phyloP scores from a whole-genome alignment of 2,888 invertebrate genomes.

The Malthinus flaveolus region DNA sequence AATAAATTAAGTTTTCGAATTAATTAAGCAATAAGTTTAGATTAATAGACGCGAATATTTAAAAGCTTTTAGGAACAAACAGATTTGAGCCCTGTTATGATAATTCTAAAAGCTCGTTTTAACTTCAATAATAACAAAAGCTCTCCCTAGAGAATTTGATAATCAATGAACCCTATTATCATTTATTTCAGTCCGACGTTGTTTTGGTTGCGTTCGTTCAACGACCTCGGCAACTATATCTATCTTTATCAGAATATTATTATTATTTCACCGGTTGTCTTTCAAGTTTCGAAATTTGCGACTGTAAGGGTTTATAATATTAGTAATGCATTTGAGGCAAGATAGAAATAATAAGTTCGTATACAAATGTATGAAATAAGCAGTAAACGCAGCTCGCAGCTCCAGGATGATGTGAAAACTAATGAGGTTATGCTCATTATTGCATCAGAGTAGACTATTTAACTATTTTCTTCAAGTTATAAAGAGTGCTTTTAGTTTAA shows the following conservation, averaged over 20 bases:
- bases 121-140: constrained; percentile 13
- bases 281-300: no score
- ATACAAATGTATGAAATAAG: no score
- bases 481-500: no score
- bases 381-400: no score
- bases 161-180: constrained; percentile 13
- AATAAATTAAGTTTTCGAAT: neutral
- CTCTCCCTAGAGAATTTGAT: constrained; percentile 7
- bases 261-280: no score
- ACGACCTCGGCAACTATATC: neutral
- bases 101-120: constrained; percentile 13
- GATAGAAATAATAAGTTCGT: no score
- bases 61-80: constrained; percentile 1
- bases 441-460: no score
- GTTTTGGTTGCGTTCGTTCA: constrained; percentile 3
- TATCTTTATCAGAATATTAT: neutral
- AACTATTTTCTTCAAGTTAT: no score
- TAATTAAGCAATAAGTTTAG: constrained; percentile 10
- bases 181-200: constrained; percentile 3
- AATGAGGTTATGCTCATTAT: no score
- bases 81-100: constrained; percentile 12
- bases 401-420: no score
- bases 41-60: neutral
- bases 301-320: no score
- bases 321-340: no score